Percentiles rank a stretch among this genome's conserved stretches.
phyloP scores from a whole-genome alignment of 2,113 vertebrate genomes.

The Probosciger aterrimus region DNA sequence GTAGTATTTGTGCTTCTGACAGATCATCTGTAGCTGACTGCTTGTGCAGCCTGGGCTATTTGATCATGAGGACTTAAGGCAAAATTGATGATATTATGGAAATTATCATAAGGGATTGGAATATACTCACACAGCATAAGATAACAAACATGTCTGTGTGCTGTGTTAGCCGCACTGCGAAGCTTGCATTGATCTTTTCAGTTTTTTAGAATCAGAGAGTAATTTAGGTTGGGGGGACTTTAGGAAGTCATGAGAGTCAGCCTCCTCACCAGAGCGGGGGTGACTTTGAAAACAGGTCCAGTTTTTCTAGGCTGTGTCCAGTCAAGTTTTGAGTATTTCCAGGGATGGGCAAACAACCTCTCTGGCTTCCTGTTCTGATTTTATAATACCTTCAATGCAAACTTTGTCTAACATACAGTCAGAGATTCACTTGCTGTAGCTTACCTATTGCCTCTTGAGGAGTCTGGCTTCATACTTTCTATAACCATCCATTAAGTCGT shows the following conservation, averaged over 20 bases:
- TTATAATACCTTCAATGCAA: not conserved
- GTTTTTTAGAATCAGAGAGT: not conserved
- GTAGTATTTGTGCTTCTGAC: not conserved
- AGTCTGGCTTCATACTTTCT: not conserved
- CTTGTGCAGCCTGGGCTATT: not conserved
- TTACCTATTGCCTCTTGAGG: not conserved
- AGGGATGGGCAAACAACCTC: not conserved
- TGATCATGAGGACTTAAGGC: not conserved
- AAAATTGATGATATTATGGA: not conserved
- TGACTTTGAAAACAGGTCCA: not conserved
- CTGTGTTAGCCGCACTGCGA: not conserved
- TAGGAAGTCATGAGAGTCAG: not conserved
- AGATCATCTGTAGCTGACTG: not conserved
- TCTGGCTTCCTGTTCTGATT: not conserved
- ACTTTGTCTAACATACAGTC: not conserved
- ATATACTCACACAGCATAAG: not conserved
- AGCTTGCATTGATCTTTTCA: not conserved
- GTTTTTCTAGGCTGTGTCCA: not conserved
- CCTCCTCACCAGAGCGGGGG: not conserved
- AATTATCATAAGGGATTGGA: not conserved
- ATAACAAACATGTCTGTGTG: not conserved
- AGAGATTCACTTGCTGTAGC: not conserved
- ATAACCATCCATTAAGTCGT: not conserved
- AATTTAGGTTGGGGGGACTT: not conserved
- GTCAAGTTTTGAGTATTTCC: not conserved